Evolutionary conservation across 2,797 vertebrate species (phyloP).

Genomic region (Chloroceryle amazona): DNA sequence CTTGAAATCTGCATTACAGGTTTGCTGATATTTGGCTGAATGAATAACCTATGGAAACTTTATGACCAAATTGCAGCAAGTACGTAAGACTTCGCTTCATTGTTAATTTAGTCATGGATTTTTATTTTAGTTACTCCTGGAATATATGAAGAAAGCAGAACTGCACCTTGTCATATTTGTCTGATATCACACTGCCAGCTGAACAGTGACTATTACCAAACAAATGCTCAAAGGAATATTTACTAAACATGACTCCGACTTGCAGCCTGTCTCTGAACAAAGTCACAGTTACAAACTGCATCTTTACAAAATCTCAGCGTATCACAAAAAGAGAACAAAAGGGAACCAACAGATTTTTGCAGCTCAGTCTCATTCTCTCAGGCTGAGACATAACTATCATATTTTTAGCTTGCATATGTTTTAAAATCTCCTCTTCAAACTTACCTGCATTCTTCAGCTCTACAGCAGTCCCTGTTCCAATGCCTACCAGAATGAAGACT

Average conservation of each 20-base stretch:
- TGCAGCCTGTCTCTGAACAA: not conserved
- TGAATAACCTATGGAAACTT: not conserved
- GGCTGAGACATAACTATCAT: not conserved
- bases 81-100: rapidly evolving
- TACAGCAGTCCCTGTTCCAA: not conserved
- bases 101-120: not conserved
- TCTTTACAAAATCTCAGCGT: not conserved
- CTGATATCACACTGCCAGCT: not conserved
- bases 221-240: not conserved
- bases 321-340: not conserved
- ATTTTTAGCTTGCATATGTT: not conserved
- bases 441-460: not conserved
- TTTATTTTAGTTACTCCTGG: constrained; percentile 21
- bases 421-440: not conserved
- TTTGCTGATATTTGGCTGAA: not conserved
- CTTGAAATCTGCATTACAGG: not conserved
- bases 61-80: not conserved
- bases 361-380: not conserved
- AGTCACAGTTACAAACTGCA: not conserved
- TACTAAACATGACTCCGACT: not conserved
- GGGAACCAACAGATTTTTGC: not conserved
- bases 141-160: not conserved
- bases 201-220: not conserved
- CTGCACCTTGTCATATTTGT: not conserved
- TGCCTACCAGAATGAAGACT: not conserved